Evolutionary conservation across 2,113 vertebrate genomes (phyloP).

Genomic region (Chiloscyllium plagiosum): DNA sequence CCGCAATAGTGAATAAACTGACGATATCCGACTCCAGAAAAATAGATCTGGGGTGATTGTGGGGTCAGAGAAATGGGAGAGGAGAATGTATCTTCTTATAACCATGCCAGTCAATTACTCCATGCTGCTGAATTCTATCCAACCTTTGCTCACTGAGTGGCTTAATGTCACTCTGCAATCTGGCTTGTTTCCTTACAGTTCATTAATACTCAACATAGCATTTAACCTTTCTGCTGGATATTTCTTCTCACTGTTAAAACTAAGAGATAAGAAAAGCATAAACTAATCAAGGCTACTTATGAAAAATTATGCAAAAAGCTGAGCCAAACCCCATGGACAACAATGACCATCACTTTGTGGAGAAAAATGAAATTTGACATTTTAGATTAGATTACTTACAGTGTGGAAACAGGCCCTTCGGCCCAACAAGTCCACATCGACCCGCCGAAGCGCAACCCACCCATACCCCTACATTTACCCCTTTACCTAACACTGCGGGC

Average conservation of each 20-base stretch:
- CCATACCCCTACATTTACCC: too few species aligned
- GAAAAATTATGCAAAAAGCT: neutral
- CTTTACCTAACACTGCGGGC: too few species aligned
- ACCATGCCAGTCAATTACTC: neutral
- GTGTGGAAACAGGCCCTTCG: too few species aligned
- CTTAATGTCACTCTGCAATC: neutral
- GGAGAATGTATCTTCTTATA: neutral
- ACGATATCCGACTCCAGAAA: neutral
- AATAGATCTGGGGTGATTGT: neutral
- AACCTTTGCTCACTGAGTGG: neutral
- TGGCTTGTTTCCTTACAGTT: neutral
- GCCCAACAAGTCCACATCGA: too few species aligned
- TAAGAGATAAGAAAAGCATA: neutral
- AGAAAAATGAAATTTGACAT: conserved; percentile 1
- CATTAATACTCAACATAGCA: neutral
- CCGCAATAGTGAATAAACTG: neutral
- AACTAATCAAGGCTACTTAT: neutral
- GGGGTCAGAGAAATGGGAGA: neutral
- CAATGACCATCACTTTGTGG: neutral
- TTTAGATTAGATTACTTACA: too few species aligned
- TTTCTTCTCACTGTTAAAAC: neutral
- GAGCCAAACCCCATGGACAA: neutral
- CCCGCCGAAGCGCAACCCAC: too few species aligned
- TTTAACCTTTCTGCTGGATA: neutral
- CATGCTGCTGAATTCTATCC: neutral